Evolutionary conservation across 2,113 vertebrate genomes (phyloP).

Genomic region (Burhinus bistriatus): DNA sequence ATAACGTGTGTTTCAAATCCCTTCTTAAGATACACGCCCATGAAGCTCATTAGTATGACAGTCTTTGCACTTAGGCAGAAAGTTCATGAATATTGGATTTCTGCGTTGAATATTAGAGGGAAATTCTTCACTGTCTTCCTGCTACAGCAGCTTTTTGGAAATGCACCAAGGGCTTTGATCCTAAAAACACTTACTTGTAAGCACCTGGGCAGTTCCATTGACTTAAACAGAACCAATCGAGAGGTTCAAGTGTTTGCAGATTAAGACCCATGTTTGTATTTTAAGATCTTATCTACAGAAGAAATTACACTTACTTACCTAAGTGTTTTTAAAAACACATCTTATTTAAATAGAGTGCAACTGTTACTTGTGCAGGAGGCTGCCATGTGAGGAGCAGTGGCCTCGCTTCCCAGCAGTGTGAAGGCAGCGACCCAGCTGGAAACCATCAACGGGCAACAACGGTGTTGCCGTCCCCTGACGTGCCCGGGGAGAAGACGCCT

Average conservation of each 20-base stretch:
- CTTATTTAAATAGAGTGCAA: background rate
- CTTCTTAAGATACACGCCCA: background rate
- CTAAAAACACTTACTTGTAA: background rate
- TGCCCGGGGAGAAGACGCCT: too few relatives aligned
- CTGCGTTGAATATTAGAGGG: background rate
- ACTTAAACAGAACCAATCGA: background rate
- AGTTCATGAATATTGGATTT: background rate
- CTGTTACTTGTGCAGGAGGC: background rate
- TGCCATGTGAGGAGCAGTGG: rapidly evolving
- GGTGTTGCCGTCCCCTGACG: rapidly evolving
- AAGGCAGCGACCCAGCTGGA: background rate
- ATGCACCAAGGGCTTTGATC: background rate
- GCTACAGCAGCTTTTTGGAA: background rate
- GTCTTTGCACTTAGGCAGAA: background rate
- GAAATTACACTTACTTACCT: background rate
- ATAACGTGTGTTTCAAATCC: background rate
- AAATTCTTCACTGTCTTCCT: slow-evolving; percentile 1
- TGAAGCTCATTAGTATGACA: background rate
- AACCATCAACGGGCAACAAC: rapidly evolving
- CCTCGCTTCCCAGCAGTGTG: rapidly evolving
- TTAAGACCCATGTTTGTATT: background rate
- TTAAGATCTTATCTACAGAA: slow-evolving; percentile 32
- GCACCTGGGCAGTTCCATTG: background rate
- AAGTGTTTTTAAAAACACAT: background rate
- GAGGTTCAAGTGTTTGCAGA: background rate